phyloP scores from a whole-genome alignment of 64 coral and sea anemone species.

The Acropora yongei region DNA sequence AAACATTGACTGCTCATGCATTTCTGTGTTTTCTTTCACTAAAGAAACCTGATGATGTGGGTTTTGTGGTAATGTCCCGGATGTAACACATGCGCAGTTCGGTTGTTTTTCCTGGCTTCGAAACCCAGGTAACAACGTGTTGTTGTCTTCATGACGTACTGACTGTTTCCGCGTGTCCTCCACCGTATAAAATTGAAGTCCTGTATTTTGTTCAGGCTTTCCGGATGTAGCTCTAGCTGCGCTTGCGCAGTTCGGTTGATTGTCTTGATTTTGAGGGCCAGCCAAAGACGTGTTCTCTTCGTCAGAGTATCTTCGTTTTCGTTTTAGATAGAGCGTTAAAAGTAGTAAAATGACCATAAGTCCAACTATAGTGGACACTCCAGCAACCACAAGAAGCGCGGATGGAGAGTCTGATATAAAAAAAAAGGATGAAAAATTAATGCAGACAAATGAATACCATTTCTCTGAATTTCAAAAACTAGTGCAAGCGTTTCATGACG shows the following conservation, averaged over 20 bases:
- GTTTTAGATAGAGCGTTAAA: conserved; percentile 40
- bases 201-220: not conserved
- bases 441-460: no score
- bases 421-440: not conserved
- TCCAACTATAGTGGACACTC: conserved; percentile 24
- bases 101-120: not conserved
- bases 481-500: no score
- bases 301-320: conserved; percentile 34
- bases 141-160: not conserved
- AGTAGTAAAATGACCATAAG: conserved; percentile 36
- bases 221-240: not conserved
- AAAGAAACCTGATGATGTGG: not conserved
- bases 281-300: not conserved
- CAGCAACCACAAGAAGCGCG: not conserved
- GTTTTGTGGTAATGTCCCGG: not conserved
- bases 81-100: not conserved
- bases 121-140: no score
- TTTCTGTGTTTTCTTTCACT: not conserved
- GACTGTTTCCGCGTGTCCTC: not conserved
- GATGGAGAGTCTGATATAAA: conserved; percentile 18
- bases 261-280: conserved; percentile 30
- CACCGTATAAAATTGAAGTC: not conserved
- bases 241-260: conserved; percentile 19
- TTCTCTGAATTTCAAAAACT: no score
- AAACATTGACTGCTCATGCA: not conserved